Percentiles rank a stretch among this genome's conserved stretches.
These are phyloP conservation scores for Xylophagus ater DNA, from an alignment of 2,888 invertebrate genomes.

Conservation along the genomic window DNA sequence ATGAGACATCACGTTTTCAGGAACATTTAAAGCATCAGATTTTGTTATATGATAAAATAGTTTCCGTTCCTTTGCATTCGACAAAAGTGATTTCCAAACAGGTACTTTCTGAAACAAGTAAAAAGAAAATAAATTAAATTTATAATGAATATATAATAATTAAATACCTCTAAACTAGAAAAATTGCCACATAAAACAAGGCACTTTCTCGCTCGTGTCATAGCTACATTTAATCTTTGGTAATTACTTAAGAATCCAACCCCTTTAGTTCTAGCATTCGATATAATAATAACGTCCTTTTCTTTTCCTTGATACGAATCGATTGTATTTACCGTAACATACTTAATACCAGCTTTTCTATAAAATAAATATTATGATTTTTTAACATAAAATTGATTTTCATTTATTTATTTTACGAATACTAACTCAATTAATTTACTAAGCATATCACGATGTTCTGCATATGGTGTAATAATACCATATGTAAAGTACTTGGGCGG, in stretches of 20 bases:
- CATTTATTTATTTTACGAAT: too few species aligned
- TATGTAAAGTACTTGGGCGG: constrained; percentile 37
- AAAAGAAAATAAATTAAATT: too few species aligned
- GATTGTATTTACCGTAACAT: constrained; percentile 56
- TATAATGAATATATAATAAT: too few species aligned
- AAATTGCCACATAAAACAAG: constrained; percentile 66
- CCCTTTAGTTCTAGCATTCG: constrained; percentile 65
- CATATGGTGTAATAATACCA: constrained; percentile 63
- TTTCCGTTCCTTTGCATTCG: constrained; percentile 45
- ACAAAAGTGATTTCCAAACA: constrained; percentile 46
- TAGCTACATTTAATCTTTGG: constrained; percentile 73
- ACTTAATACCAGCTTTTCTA: too few species aligned
- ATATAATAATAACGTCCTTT: constrained; percentile 74
- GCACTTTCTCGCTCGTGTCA: constrained; percentile 68
- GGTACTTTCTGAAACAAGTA: too few species aligned
- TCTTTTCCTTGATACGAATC: constrained; percentile 85
- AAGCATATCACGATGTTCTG: constrained; percentile 43
- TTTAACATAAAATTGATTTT: too few species aligned
- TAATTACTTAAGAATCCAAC: constrained; percentile 67
- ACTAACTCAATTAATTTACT: constrained; percentile 22
- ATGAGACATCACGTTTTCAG: constrained; percentile 27
- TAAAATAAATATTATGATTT: too few species aligned
- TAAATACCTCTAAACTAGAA: constrained; percentile 6
- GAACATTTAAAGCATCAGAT: constrained; percentile 21
- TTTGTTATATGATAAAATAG: constrained; percentile 32